Evolutionary conservation across 2,113 vertebrate species (phyloP), one percentile per base, ranked within the genome.

Genomic region (Tinamus guttatus): DNA sequence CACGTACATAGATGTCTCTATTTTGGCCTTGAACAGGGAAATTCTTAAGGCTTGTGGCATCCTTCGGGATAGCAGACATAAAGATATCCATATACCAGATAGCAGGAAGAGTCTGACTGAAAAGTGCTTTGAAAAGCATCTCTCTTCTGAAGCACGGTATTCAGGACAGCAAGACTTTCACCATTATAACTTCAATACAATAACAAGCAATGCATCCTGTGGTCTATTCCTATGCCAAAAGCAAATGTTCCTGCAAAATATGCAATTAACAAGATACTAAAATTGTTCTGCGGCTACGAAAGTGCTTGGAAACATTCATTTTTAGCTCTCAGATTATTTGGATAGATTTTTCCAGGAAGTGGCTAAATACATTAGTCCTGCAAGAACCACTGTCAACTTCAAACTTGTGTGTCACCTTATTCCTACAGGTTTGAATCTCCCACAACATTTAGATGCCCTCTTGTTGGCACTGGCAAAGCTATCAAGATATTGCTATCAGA

Each of bases 171-270:
- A 1, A 49, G 67, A 73, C 45, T 36, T 63, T 13, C 60, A 63
- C 34, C 13, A 36, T 36, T 84, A 36, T 25, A 71, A 60, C 3
- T 1, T 59, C 93, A 89, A 32, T 76, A 88, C 93, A 91, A 32
- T 73, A 90, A 89, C 21, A 79, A 94, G 65, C 81, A 79, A 63
- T 79, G 65, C 70, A n/a, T 81, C 88, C 81, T 93, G 88, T 63
- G 90, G 93, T 93, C 76, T 74, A 86, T 82, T 67, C 36, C 81
- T 82, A 78, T 86, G 86, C 93, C 92, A 93, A 92, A 94, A 89
- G 21, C 68, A 90, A 95, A 94, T 51, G 81, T 90, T 92, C 58
- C 88, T 90, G 86, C 81, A 95, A 95, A 94, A 95, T 94, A 91
- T 82, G 63, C 71, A 92, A 91, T 94, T 93, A 95, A 74, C 75